Percentiles rank a stretch among this genome's conserved stretches.
These are phyloP conservation scores for Synergus umbraculus DNA, from an alignment of 2,888 invertebrate genomes.

Conservation along the genomic window DNA sequence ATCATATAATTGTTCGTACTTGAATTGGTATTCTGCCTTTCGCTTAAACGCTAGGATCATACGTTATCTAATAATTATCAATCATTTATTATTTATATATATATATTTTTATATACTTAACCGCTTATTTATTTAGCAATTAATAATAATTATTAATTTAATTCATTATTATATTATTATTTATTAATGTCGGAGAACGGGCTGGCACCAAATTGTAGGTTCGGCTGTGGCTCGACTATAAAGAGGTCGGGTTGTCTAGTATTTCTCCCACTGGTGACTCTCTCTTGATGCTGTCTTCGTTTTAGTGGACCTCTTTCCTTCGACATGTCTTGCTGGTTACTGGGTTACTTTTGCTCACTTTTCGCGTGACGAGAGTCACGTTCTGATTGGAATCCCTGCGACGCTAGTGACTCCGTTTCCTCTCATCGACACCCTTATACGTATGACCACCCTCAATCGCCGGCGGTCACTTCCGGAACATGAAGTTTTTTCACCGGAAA, in stretches of 20 bases:
- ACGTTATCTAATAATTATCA: conserved; percentile 71
- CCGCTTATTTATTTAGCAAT: conserved; percentile 74
- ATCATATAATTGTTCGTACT: conserved; percentile 66
- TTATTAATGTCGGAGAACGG: conserved; percentile 76
- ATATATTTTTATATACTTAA: conserved; percentile 71
- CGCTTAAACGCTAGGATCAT: conserved; percentile 70
- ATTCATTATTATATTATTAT: conserved; percentile 71
- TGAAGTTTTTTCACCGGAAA: conserved; percentile 55
- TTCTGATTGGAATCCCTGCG: conserved; percentile 37
- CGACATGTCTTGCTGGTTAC: conserved; percentile 44
- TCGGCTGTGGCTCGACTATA: conserved; percentile 13
- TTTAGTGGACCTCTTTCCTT: conserved; percentile 39
- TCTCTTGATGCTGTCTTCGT: conserved; percentile 41
- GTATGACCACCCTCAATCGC: conserved; percentile 53
- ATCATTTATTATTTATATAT: conserved; percentile 70
- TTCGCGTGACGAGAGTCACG: conserved; percentile 6
- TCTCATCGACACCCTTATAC: conserved; percentile 26
- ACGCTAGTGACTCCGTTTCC: conserved; percentile 50
- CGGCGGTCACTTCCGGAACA: conserved; percentile 57
- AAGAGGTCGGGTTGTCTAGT: conserved; percentile 29
- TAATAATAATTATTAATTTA: conserved; percentile 74
- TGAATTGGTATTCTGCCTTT: conserved; percentile 68
- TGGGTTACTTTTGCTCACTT: conserved; percentile 30
- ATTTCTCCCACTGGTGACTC: conserved; percentile 44
- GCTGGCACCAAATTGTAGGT: conserved; percentile 71